Evolutionary conservation across 2,797 vertebrate species (phyloP).

Genomic region (Hippocampus kuda): DNA sequence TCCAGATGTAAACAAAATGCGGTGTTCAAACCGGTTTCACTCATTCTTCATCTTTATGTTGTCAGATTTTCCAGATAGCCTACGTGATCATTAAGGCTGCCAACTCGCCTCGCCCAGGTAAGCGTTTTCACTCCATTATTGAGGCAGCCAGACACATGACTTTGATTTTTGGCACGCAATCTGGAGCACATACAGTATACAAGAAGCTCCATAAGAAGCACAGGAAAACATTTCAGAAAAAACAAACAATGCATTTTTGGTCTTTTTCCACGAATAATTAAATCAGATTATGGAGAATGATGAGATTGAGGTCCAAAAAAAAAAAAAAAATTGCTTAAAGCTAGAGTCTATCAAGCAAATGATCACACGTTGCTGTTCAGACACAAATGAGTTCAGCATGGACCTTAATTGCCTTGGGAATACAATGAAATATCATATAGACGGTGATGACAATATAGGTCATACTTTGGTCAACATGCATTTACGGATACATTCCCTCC

Average conservation of each 20-base stretch:
- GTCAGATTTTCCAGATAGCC: slow-evolving; percentile 88
- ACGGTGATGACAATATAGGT: neutral
- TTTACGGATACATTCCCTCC: slow-evolving; percentile 5
- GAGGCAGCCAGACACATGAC: neutral
- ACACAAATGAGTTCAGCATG: neutral
- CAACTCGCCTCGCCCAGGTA: slow-evolving; percentile 85
- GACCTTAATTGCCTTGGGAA: neutral
- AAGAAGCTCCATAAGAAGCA: neutral
- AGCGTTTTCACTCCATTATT: slow-evolving; percentile 4
- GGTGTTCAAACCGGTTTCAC: neutral
- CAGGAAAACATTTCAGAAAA: neutral
- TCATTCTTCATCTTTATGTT: slow-evolving; percentile 17
- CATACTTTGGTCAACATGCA: neutral
- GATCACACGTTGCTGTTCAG: neutral
- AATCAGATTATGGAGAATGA: neutral
- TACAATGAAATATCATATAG: neutral
- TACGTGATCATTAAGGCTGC: slow-evolving; percentile 94
- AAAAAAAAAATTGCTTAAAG: too few relatives aligned
- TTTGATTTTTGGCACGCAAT: neutral
- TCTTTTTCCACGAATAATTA: neutral
- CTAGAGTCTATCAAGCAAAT: too few relatives aligned
- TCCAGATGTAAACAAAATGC: neutral
- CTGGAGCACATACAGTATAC: neutral
- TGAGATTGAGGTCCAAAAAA: too few relatives aligned
- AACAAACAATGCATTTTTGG: neutral